Evolutionary conservation across 2,888 invertebrate species (phyloP).

Genomic region (Hydroisotoma schaefferi): DNA sequence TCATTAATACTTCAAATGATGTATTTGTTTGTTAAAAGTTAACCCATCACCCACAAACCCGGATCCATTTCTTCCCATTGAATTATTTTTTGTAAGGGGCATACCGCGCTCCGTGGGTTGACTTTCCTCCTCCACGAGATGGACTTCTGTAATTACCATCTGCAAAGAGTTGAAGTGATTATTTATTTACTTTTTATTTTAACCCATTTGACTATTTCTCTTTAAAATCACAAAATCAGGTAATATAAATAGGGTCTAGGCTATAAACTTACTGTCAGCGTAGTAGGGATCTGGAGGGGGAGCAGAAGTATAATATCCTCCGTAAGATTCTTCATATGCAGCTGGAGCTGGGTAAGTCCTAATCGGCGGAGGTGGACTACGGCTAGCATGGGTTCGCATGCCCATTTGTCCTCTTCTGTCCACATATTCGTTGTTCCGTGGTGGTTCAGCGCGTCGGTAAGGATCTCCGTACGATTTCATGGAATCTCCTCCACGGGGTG

Average conservation of each 20-base stretch:
- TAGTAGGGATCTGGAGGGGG: slow-evolving; percentile 9
- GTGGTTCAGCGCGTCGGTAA: not conserved
- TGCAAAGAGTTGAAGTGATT: not conserved
- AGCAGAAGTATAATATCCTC: slow-evolving; percentile 1
- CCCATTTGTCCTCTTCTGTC: not conserved
- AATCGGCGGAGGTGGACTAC: slow-evolving; percentile 7
- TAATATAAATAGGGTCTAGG: not conserved
- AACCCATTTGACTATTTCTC: not conserved
- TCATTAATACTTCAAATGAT: too few species aligned
- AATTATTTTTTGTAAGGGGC: slow-evolving; percentile 28
- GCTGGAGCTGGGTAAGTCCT: slow-evolving; percentile 10
- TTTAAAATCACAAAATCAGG: not conserved
- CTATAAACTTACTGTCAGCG: slow-evolving; percentile 5
- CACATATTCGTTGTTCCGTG: not conserved
- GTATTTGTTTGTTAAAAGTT: too few species aligned
- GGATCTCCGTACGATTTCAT: slow-evolving; percentile 16
- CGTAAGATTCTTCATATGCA: slow-evolving; percentile 7
- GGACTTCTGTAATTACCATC: slow-evolving; percentile 4
- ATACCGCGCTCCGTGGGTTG: slow-evolving; percentile 15
- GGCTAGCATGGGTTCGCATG: not conserved
- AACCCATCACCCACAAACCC: too few species aligned
- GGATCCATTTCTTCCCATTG: too few species aligned
- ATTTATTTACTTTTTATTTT: not conserved
- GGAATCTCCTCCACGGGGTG: slow-evolving; percentile 10
- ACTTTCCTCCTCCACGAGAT: not conserved